Evolutionary conservation across 2,888 invertebrate genomes (phyloP), one percentile per base, ranked within the genome.

Genomic region (Hoplodrina ambigua): DNA sequence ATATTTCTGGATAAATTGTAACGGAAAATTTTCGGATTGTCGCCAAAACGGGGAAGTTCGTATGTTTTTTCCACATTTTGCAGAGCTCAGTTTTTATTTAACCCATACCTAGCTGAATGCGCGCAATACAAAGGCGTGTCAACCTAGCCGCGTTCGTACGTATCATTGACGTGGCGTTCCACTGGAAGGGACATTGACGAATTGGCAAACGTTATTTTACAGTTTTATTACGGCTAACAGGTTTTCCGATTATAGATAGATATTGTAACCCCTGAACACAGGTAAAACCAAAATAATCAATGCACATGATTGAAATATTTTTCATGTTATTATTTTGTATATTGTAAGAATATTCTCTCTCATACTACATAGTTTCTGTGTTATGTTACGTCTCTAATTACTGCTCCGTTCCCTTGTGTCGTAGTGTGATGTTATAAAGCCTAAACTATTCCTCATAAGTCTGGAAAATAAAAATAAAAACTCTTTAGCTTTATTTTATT

Each of bases 111-210:
- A 86, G 91, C 91, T 90, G 90, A 91, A 92, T 92, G 87, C 89
- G 87, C 88, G 86, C 86, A 86, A 89, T 88, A 93, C 92, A 93
- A 93, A 93, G 89, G 89, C 88, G 86, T 90, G 91, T 90, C 92
- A 92, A 90, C 89, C 86, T 83, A 87, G 84, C 80, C 75, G 80
- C 79, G 81, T 83, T 79, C 60, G 73, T 72, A 81, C 64, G 77
- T 78, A 72, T 69, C 81, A 76, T 69, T 70, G 82, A 81, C 69
- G 67, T 82, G 67, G 37, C 41, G 46, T 57, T 50, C 60, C 20
- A 52, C 86, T 85, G 69, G 88, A 89, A 78, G 71, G 53, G 81
- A 57, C 75, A 75, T 50, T 76, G 72, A 72, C 25, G 56, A 60
- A 74, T 44, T 41, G 37, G 46, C 25, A 65, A 63, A 53, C 17